These are phyloP conservation scores for Chinchilla lanigera DNA, from an alignment of 2,113 vertebrate genomes.

Conservation along the genomic window DNA sequence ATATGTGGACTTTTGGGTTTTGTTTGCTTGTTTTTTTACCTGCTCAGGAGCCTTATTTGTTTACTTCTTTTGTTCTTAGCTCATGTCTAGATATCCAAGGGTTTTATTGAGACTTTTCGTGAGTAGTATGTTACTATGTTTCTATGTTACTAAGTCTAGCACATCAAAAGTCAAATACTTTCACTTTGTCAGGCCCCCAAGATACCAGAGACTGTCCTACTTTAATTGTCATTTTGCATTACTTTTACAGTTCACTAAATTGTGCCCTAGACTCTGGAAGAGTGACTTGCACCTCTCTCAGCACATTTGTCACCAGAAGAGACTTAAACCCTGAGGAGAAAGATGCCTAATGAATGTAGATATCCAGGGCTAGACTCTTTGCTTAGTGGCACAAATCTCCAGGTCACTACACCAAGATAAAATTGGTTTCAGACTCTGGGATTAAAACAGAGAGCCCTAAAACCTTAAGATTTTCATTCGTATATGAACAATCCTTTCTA, in stretches of 20 bases:
- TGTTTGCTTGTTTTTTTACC: neutral
- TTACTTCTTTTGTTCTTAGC: constrained; percentile 21
- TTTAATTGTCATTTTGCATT: constrained; percentile 78
- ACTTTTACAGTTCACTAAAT: constrained; percentile 76
- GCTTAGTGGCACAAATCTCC: constrained; percentile 46
- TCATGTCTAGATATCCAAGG: constrained; percentile 17
- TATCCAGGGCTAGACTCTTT: constrained; percentile 53
- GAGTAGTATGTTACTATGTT: constrained; percentile 43
- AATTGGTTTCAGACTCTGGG: constrained; percentile 3
- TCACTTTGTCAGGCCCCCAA: constrained; percentile 65
- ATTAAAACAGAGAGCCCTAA: constrained; percentile 49
- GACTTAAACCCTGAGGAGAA: constrained; percentile 54
- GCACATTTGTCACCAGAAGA: constrained; percentile 66
- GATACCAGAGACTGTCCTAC: constrained; percentile 70
- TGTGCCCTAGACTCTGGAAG: constrained; percentile 65
- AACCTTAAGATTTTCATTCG: constrained; percentile 51
- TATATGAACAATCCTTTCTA: constrained; percentile 59
- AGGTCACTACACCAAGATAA: constrained; percentile 49
- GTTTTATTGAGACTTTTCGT: constrained; percentile 45
- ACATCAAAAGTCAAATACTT: constrained; percentile 72
- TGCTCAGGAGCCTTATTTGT: neutral
- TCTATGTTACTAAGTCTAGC: constrained; percentile 67
- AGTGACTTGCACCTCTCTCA: constrained; percentile 58
- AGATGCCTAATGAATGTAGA: constrained; percentile 62
- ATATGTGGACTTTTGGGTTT: neutral